Conservation (phyloP, 53 echinoderm and acorn worm genomes). For the Patiria pectinifera region DNA sequence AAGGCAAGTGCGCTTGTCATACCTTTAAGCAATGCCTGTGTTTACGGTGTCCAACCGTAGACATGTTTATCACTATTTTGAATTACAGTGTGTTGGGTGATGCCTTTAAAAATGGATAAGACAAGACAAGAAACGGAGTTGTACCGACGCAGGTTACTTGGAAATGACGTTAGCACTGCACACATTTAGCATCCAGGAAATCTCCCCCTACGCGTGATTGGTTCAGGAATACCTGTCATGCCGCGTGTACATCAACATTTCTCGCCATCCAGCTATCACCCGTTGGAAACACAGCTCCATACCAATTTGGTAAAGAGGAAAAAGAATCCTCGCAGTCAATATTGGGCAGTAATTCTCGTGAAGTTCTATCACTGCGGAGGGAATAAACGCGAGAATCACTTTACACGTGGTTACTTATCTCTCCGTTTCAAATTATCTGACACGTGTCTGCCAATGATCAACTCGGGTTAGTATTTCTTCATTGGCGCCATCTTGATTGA, state of each 20-base stretch:
- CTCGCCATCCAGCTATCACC: too few relatives aligned
- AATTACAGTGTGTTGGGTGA: not conserved
- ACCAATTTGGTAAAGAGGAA: too few relatives aligned
- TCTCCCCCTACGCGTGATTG: too few relatives aligned
- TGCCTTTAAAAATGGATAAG: not conserved
- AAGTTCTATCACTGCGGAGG: not conserved
- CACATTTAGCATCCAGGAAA: too few relatives aligned
- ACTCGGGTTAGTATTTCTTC: not conserved
- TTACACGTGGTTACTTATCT: not conserved
- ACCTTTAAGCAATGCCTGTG: not conserved
- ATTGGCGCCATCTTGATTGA: slow-evolving; percentile 37
- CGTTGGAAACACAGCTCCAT: too few relatives aligned
- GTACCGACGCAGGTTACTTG: too few relatives aligned
- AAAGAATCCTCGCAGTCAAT: too few relatives aligned
- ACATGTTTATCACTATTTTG: not conserved
- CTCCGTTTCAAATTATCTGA: not conserved
- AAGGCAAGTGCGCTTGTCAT: not conserved
- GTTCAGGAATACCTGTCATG: too few relatives aligned
- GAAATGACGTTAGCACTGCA: too few relatives aligned
- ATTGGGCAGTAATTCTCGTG: not conserved
- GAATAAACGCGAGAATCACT: not conserved
- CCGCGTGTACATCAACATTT: too few relatives aligned
- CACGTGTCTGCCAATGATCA: not conserved
- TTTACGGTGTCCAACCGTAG: not conserved
- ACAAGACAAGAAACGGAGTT: too few relatives aligned